A percentile compares a stretch with the other conserved stretches of the same genome.
Conservation (phyloP, 2,797 vertebrate species). For the Rousettus madagascariensis region DNA sequence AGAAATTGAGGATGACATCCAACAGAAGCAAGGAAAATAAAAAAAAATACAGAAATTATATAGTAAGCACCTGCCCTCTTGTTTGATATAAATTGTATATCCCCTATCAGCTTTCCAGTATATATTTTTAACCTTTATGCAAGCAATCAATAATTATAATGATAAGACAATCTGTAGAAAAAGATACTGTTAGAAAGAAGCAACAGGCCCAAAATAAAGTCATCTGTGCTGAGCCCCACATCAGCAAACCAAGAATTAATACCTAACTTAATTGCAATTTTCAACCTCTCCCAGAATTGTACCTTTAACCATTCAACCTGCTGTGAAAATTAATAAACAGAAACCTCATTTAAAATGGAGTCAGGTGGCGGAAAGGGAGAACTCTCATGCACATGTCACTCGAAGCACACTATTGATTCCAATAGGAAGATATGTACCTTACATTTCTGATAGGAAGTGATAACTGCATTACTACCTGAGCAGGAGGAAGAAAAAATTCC, state of each 20-base stretch:
- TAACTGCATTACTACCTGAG: neutral
- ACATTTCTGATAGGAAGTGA: neutral
- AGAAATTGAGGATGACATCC: neutral
- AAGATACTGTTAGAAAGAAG: neutral
- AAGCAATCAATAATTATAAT: neutral
- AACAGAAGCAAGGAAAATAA: neutral
- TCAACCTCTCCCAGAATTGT: neutral
- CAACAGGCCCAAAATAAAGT: neutral
- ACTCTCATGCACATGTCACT: neutral
- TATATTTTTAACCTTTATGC: neutral
- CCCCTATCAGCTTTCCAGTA: neutral
- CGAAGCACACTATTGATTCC: neutral
- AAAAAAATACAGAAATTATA: neutral
- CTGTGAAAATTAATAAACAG: neutral
- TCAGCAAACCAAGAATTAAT: neutral
- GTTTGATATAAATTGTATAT: neutral
- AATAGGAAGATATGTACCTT: neutral
- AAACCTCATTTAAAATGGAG: neutral
- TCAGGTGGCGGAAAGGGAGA: neutral
- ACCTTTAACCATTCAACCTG: neutral
- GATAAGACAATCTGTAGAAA: neutral
- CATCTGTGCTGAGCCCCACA: neutral
- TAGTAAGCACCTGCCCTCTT: neutral
- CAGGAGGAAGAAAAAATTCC: neutral
- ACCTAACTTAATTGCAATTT: neutral